These are phyloP conservation scores for Diplodus sargus DNA, from an alignment of 2,797 vertebrate species.

Conservation along the genomic window DNA sequence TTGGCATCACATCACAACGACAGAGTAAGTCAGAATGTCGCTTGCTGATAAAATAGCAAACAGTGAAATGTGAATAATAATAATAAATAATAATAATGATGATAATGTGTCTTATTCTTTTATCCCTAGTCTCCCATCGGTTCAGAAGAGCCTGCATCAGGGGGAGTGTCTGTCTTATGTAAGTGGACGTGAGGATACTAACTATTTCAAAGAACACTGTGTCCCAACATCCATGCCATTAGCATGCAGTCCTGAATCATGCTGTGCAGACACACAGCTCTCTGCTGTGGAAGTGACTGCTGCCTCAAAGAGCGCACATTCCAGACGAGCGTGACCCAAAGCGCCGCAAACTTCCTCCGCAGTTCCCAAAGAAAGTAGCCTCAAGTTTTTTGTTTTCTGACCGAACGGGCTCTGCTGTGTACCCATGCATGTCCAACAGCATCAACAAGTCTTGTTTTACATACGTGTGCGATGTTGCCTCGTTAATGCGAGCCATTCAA, in stretches of 20 bases:
- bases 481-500: slow-evolving; percentile 32
- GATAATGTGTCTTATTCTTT: background rate
- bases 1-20: background rate
- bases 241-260: background rate
- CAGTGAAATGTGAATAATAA: background rate
- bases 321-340: background rate
- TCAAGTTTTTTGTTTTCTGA: too few relatives aligned
- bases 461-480: background rate
- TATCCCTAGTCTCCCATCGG: background rate
- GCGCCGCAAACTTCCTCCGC: background rate
- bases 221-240: slow-evolving; percentile 28
- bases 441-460: background rate
- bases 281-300: background rate
- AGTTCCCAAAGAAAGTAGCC: background rate
- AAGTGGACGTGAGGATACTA: slow-evolving; percentile 46
- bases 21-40: background rate
- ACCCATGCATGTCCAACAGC: background rate
- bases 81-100: too few relatives aligned
- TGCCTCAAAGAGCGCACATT: background rate
- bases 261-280: background rate
- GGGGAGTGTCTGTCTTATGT: slow-evolving; percentile 65
- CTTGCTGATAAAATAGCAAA: background rate
- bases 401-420: too few relatives aligned
- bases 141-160: background rate
- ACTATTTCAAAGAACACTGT: slow-evolving; percentile 52